These are phyloP conservation scores for Telmatochromis sp. DNA, from an alignment of 2,113 vertebrate species.

Conservation along the genomic window DNA sequence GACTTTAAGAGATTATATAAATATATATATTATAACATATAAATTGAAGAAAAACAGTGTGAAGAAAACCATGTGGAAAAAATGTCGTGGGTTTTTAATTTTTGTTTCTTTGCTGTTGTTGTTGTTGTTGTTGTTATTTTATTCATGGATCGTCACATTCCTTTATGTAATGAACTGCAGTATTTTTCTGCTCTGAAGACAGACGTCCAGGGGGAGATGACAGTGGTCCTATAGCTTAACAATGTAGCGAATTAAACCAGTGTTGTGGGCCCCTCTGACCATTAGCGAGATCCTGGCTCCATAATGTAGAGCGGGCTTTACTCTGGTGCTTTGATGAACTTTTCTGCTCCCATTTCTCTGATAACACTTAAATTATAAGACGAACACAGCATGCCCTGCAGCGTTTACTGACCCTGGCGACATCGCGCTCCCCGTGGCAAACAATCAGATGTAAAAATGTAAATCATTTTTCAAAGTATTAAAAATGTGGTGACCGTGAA, in stretches of 20 bases:
- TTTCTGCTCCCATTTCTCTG: constrained; percentile 22
- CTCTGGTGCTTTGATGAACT: constrained; percentile 49
- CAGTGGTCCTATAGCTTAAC: constrained; percentile 24
- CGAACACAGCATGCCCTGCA: constrained; percentile 24
- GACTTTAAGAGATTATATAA: constrained; percentile 79
- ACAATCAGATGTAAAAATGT: constrained; percentile 82
- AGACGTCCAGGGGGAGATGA: constrained; percentile 35
- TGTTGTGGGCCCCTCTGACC: constrained; percentile 19
- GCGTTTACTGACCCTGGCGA: constrained; percentile 31
- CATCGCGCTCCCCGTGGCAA: constrained; percentile 74
- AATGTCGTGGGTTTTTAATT: constrained; percentile 67
- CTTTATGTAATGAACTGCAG: constrained; percentile 60
- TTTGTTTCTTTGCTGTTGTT: constrained; percentile 56
- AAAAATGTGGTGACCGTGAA: constrained; percentile 15
- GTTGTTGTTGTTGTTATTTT: constrained; percentile 63
- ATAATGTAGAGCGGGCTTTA: constrained; percentile 15
- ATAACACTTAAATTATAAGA: not conserved
- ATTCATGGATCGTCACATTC: constrained; percentile 67
- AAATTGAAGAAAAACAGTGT: constrained; percentile 71
- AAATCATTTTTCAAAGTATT: constrained; percentile 57
- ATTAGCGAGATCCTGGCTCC: constrained; percentile 5
- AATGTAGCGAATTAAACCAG: constrained; percentile 33
- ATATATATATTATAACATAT: constrained; percentile 79
- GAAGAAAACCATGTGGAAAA: constrained; percentile 71
- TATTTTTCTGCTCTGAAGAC: constrained; percentile 54